Evolutionary conservation across 2,888 invertebrate species (phyloP).

Genomic region (Lamellibrachia columna): DNA sequence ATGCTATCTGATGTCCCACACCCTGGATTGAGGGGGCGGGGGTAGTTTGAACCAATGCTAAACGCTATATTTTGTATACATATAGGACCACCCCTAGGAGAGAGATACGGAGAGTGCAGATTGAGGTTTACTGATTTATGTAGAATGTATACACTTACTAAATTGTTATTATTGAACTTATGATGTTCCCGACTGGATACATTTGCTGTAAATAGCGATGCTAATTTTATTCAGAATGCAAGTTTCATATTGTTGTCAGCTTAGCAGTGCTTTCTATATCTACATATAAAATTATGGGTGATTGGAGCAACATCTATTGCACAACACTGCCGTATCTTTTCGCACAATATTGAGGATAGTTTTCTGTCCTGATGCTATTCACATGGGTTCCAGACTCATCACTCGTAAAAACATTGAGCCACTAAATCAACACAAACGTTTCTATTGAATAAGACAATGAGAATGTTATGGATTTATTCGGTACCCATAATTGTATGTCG

Average conservation of each 20-base stretch:
- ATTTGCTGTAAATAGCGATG: background rate
- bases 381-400: background rate
- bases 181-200: background rate
- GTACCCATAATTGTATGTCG: background rate
- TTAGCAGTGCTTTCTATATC: background rate
- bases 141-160: no score
- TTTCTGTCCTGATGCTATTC: background rate
- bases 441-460: background rate
- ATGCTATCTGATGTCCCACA: no score
- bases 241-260: background rate
- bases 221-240: background rate
- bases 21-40: no score
- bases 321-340: background rate
- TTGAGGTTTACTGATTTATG: no score
- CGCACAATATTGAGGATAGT: background rate
- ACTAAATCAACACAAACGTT: background rate
- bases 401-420: background rate
- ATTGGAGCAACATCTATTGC: background rate
- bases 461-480: background rate
- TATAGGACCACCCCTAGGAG: no score
- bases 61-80: no score
- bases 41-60: no score
- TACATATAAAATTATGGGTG: background rate
- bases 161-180: no score
- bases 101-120: no score